phyloP scores from a whole-genome alignment of 2,113 vertebrate genomes.

The Trinectes maculatus region DNA sequence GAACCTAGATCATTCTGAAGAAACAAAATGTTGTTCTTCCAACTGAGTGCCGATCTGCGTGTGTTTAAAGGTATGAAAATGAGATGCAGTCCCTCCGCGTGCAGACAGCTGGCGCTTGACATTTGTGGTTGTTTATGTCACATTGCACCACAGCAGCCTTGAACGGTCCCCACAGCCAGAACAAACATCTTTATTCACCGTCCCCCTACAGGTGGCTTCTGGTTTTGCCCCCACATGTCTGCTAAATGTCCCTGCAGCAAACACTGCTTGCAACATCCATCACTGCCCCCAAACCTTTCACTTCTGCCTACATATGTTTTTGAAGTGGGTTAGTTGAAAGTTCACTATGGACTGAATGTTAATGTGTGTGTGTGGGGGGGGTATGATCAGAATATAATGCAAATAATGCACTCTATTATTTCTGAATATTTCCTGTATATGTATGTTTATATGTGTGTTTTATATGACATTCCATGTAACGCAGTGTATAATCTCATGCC shows the following conservation, averaged over 20 bases:
- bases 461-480: no score
- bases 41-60: conserved; percentile 9
- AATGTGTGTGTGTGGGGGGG: no score
- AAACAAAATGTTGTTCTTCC: background rate
- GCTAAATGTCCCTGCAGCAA: conserved; percentile 50
- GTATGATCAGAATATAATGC: no score
- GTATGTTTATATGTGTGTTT: no score
- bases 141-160: conserved; percentile 28
- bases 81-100: conserved; percentile 23
- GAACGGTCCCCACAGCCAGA: conserved; percentile 32
- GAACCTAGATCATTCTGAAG: background rate
- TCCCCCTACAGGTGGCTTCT: conserved; percentile 38
- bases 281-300: background rate
- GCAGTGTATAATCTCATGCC: no score
- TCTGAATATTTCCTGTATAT: no score
- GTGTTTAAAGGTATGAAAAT: conserved; percentile 13
- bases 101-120: conserved; percentile 59
- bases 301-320: background rate
- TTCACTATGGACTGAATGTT: background rate
- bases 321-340: background rate
- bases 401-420: no score
- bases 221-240: conserved; percentile 37
- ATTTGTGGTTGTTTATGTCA: conserved; percentile 58
- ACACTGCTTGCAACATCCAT: conserved; percentile 18
- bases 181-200: conserved; percentile 56